These are phyloP conservation scores for Ctenosaura bakeri DNA, from an alignment of 2,797 vertebrate genomes.

Conservation along the genomic window DNA sequence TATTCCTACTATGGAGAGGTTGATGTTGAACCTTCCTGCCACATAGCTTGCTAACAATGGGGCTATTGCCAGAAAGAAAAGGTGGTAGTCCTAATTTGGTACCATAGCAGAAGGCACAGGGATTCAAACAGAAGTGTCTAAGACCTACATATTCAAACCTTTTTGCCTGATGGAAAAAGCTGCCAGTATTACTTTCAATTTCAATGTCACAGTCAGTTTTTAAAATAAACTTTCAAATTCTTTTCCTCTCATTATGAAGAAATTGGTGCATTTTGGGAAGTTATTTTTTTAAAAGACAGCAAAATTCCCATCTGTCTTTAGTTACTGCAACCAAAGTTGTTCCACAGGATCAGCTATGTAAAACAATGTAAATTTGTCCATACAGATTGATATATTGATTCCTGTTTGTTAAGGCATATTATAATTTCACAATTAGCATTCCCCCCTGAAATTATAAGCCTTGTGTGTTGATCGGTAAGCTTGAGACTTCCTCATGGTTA, in stretches of 20 bases:
- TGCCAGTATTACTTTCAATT: too few relatives aligned
- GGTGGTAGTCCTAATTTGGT: too few relatives aligned
- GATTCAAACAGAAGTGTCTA: too few relatives aligned
- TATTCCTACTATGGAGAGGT: too few relatives aligned
- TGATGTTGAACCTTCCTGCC: too few relatives aligned
- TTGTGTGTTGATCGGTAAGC: conserved; percentile 37
- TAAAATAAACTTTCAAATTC: too few relatives aligned
- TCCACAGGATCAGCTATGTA: neutral
- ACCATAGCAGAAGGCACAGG: too few relatives aligned
- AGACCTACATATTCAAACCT: too few relatives aligned
- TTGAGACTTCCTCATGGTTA: conserved; percentile 42
- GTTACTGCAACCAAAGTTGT: neutral
- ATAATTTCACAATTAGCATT: conserved; percentile 1
- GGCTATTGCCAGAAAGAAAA: too few relatives aligned
- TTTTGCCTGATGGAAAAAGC: too few relatives aligned
- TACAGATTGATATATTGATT: conserved; percentile 25
- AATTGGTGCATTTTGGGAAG: neutral
- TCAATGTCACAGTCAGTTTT: too few relatives aligned
- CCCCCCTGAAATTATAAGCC: neutral
- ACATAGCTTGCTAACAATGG: too few relatives aligned
- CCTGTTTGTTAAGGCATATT: conserved; percentile 25
- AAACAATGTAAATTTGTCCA: neutral
- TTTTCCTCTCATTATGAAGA: neutral
- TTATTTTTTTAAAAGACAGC: neutral
- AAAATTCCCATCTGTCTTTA: neutral